Base-by-base conservation (phyloP, 2,888 invertebrate species). In the Sinentomon sp. region DNA sequence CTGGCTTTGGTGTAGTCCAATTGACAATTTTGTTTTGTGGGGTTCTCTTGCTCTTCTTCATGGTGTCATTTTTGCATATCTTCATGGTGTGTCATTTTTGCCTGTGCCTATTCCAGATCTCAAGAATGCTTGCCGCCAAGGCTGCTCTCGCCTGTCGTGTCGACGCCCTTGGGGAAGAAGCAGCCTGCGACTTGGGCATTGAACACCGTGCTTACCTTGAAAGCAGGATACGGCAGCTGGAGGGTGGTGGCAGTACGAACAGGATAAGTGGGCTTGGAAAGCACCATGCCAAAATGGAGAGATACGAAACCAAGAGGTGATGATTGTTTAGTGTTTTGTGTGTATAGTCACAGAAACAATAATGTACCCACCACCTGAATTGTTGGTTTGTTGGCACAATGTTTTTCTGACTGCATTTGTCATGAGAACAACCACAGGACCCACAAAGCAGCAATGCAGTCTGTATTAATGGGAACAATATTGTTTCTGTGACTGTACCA, bases 81-180 rank as follows among this genome's bases (percentile, higher is more conserved):
- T n/a, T n/a, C n/a, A n/a, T n/a, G n/a, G n/a, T n/a, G n/a, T n/a
- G n/a, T n/a, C n/a, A n/a, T n/a, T n/a, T n/a, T n/a, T n/a, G n/a
- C n/a, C n/a, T n/a, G n/a, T 28, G 18, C 7, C 10, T 33, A 28
- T 33, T 26, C 24, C 24, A 62, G 59, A 55, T 62, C 44, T 80
- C 94, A 0, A 64, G 97, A 45, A 94, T 92, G 68, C 57, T 99
- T 44, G 94, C 97, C 2, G 89, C 94, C 0, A 99, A 99, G 53
- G 76, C 87, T 0, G 66, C 94, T 0, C 53, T 99, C 20, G 83
- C 83, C 0, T 77, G 80, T 0, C 66, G 97, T 45, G 75, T 85
- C 1, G 97, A 99, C 54, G 97, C 97, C 0, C 66, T 97, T 14
- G 89, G 89, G 1, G 94, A 97, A 50, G 85, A 82, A 24, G 66